These are phyloP conservation scores for Euschistus heros DNA, from an alignment of 1,140 invertebrate species.

Conservation along the genomic window DNA sequence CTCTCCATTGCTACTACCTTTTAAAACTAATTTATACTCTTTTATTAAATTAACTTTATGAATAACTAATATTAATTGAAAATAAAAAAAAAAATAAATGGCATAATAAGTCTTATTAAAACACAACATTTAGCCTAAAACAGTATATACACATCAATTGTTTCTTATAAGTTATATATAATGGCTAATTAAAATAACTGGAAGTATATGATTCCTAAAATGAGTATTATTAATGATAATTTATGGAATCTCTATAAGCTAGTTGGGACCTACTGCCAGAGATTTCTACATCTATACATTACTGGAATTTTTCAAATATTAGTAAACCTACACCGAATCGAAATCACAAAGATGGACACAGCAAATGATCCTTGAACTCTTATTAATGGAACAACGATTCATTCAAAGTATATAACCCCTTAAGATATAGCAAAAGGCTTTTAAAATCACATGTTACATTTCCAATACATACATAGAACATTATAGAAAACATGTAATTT, in stretches of 20 bases:
- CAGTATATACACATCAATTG: constrained; percentile 5
- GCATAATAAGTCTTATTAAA: too few relatives aligned
- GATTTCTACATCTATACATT: constrained; percentile 9
- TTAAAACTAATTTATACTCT: too few relatives aligned
- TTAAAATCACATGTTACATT: constrained; percentile 11
- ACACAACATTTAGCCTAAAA: constrained; percentile 6
- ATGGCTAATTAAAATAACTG: constrained; percentile 10
- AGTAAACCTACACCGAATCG: constrained; percentile 13
- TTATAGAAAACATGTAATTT: constrained; percentile 6
- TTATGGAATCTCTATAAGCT: not conserved
- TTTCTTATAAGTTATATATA: constrained; percentile 6
- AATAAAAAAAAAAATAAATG: too few relatives aligned
- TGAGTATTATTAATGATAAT: not conserved
- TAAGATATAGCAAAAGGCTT: constrained; percentile 1
- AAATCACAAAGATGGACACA: constrained; percentile 16
- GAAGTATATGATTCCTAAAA: constrained; percentile 11
- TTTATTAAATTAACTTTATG: too few relatives aligned
- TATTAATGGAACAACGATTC: not conserved
- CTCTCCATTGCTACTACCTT: too few relatives aligned
- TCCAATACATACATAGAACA: constrained; percentile 7
- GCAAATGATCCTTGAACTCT: not conserved
- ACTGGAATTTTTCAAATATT: constrained; percentile 9
- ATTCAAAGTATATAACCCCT: not conserved
- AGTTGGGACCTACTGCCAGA: constrained; percentile 4
- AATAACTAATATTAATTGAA: too few relatives aligned